A percentile compares a stretch with the other conserved stretches of the same genome.
These are phyloP conservation scores for Herminia tarsipennalis DNA, from an alignment of 2,888 invertebrate species.

Conservation along the genomic window DNA sequence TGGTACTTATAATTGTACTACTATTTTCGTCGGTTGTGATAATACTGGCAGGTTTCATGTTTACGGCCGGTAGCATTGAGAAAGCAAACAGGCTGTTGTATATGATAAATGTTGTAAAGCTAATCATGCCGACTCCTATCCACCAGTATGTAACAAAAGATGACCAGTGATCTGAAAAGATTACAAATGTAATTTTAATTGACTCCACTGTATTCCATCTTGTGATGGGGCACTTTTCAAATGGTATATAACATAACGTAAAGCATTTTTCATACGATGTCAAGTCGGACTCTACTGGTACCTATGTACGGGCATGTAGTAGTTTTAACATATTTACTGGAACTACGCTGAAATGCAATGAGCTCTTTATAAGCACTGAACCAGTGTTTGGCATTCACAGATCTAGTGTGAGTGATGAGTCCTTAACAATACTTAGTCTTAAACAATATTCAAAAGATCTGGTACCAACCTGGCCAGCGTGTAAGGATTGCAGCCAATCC, in stretches of 20 bases:
- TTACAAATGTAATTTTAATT: not conserved
- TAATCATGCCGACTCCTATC: slow-evolving; percentile 72
- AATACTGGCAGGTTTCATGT: slow-evolving; percentile 38
- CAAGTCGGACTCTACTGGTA: no score
- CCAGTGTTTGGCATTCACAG: no score
- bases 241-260: no score
- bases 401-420: no score
- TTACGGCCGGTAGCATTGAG: slow-evolving; percentile 52
- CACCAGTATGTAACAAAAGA: slow-evolving; percentile 70
- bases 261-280: no score
- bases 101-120: slow-evolving; percentile 64
- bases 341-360: no score
- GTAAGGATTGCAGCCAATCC: slow-evolving; percentile 70
- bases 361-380: no score
- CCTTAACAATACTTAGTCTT: no score
- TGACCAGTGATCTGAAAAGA: slow-evolving; percentile 73
- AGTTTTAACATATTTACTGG: no score
- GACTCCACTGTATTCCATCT: no score
- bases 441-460: not conserved
- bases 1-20: slow-evolving; percentile 10
- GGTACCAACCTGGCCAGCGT: slow-evolving; percentile 76
- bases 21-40: slow-evolving; percentile 25
- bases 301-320: no score
- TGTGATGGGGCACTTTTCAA: no score
- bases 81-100: slow-evolving; percentile 68